A percentile compares a stretch with the other conserved stretches of the same genome.
Evolutionary conservation across 2,888 invertebrate species (phyloP).

Genomic region (Argynnis bischoffii): DNA sequence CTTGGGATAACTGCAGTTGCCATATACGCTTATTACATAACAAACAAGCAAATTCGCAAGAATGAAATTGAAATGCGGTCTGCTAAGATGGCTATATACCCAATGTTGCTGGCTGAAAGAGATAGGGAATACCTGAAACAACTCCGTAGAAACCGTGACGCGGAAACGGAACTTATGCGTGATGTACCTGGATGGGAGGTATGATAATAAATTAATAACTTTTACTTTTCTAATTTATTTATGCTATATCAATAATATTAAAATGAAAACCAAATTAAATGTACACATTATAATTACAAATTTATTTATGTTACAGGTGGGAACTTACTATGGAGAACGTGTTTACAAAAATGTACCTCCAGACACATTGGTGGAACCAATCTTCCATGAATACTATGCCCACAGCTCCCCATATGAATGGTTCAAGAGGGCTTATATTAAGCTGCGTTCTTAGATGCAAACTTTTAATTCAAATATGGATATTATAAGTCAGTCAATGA

Average conservation of each 20-base stretch:
- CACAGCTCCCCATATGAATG: constrained; percentile 82
- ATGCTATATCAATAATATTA: too few species aligned
- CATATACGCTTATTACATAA: constrained; percentile 82
- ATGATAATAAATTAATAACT: constrained; percentile 11
- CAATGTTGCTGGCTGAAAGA: constrained; percentile 91
- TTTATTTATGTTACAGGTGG: constrained; percentile 74
- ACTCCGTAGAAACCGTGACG: constrained; percentile 89
- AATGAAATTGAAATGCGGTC: constrained; percentile 89
- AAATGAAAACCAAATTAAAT: too few species aligned
- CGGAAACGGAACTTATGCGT: constrained; percentile 93
- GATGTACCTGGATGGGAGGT: constrained; percentile 95
- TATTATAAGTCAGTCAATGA: constrained; percentile 25
- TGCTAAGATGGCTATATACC: constrained; percentile 88
- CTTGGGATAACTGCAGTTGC: constrained; percentile 82
- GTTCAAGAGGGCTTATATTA: constrained; percentile 78
- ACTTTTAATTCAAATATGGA: constrained; percentile 16
- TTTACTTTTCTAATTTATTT: neutral
- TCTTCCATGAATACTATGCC: constrained; percentile 87
- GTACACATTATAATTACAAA: too few species aligned
- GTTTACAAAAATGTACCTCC: constrained; percentile 87
- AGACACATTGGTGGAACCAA: constrained; percentile 85
- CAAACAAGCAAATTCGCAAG: constrained; percentile 74
- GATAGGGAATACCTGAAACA: constrained; percentile 93
- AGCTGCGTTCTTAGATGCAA: constrained; percentile 76
- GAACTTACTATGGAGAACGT: constrained; percentile 93